Evolutionary conservation across 2,888 invertebrate species (phyloP), one percentile per base, ranked within the genome.

Genomic region (Eudasyphora cyanicolor): DNA sequence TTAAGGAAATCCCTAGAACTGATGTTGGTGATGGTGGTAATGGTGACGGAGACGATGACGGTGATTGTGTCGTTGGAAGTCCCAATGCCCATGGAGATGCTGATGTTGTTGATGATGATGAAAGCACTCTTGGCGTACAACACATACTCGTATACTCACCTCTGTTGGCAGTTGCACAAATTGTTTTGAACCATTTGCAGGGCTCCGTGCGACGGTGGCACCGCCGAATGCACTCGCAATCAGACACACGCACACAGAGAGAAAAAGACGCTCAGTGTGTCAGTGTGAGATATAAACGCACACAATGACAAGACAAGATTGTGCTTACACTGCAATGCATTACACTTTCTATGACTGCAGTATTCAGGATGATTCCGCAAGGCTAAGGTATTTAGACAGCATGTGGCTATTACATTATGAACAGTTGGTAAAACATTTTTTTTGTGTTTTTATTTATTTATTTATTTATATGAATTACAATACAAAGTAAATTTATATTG

Each of bases 171-270:
- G 27, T 62, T 67, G 67, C 42, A n/a, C n/a, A 67, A 67, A 67
- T 67, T 67, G 67, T 67, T 57, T 67, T 67, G 67, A 67, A 19
- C 35, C 35, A 38, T 67, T 67, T 67, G 17, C 60, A 24, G 8
- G 4, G 29, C 29, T n/a, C 64, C 64, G 14, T 57, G n/a, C n/a
- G 42, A 19, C 42, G 67, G 24, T 38, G 67, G 17, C 67, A 67
- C 38, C 67, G n/a, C 7, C 60, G n/a, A 24, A 42, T 42, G 67
- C 29, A 42, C 14, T 21, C 21, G 67, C 29, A 42, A 24, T 21
- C 21, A 42, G 24, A 42, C 35, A n/a, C 32, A 1, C 32, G 5
- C 21, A 67, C 24, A 42, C 67, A 42, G 2, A 38, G 21, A 64
- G 19, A 62, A 7, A n/a, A 19, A 8, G 27, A n/a, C 21, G 7